Percentiles rank a stretch among this genome's conserved stretches.
These are phyloP conservation scores for Pelecanus crispus DNA, from an alignment of 2,113 vertebrate species.

Conservation along the genomic window DNA sequence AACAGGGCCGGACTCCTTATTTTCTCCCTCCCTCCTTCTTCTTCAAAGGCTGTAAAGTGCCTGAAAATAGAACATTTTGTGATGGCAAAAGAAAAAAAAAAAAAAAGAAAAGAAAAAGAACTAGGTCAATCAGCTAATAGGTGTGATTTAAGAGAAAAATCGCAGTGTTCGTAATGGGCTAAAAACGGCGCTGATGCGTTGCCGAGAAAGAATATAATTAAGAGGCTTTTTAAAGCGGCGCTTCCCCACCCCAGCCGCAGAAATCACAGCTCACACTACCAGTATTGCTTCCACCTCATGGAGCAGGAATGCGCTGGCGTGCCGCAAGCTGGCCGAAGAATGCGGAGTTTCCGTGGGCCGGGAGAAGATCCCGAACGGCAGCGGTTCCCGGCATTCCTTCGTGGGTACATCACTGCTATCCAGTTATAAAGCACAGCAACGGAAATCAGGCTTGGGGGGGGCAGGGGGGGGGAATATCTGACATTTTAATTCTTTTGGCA, in stretches of 20 bases:
- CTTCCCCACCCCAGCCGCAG: conserved; percentile 64
- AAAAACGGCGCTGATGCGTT: conserved; percentile 70
- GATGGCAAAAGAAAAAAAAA: conserved; percentile 12
- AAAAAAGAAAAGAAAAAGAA: conserved; percentile 37
- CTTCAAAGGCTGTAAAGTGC: neutral
- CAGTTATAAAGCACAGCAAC: neutral
- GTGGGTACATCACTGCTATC: conserved; percentile 73
- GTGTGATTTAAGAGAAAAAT: conserved; percentile 71
- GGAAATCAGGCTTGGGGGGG: neutral
- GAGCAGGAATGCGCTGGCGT: conserved; percentile 89
- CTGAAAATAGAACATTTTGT: conserved; percentile 71
- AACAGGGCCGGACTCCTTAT: neutral
- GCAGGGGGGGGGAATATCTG: neutral
- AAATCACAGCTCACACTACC: conserved; percentile 64
- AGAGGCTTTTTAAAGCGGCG: conserved; percentile 73
- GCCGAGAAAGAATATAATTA: conserved; percentile 75
- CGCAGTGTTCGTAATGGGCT: conserved; percentile 66
- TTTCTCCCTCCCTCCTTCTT: neutral
- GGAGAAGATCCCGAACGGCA: conserved; percentile 78
- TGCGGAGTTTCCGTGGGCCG: conserved; percentile 85
- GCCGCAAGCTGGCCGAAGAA: conserved; percentile 86
- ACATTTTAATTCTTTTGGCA: neutral
- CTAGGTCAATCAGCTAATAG: conserved; percentile 74
- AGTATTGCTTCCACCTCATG: conserved; percentile 84
- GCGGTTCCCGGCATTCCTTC: conserved; percentile 79